Conservation (phyloP, 2,888 invertebrate genomes). For the Lottia scabra region DNA sequence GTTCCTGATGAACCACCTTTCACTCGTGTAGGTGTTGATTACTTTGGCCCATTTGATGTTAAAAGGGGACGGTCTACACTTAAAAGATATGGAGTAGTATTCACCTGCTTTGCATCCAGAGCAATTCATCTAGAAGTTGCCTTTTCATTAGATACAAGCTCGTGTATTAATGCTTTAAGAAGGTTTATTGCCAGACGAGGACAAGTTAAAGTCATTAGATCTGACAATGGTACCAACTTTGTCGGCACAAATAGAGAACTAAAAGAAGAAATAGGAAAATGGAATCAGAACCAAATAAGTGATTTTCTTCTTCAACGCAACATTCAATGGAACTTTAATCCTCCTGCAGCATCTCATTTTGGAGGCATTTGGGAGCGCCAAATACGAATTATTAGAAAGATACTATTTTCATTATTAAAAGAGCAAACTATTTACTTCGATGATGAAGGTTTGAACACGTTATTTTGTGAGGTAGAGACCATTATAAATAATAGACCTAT, state of each 20-base stretch:
- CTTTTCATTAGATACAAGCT: slow-evolving; percentile 18
- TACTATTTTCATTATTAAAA: slow-evolving; percentile 19
- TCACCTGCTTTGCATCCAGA: slow-evolving; percentile 24
- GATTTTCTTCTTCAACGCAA: slow-evolving; percentile 18
- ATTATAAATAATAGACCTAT: slow-evolving; percentile 33
- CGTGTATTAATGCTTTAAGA: slow-evolving; percentile 23
- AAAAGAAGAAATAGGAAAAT: slow-evolving; percentile 20
- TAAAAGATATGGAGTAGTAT: slow-evolving; percentile 32
- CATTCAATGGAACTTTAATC: slow-evolving; percentile 33
- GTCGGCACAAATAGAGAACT: slow-evolving; percentile 30
- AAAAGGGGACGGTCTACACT: slow-evolving; percentile 20
- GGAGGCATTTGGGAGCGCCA: slow-evolving; percentile 36
- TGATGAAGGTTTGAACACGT: slow-evolving; percentile 29
- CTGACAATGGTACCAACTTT: slow-evolving; percentile 31
- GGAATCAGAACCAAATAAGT: slow-evolving; percentile 22
- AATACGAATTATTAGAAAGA: slow-evolving; percentile 25
- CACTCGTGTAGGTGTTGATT: slow-evolving; percentile 25
- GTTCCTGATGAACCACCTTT: slow-evolving; percentile 6
- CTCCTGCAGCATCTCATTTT: slow-evolving; percentile 29
- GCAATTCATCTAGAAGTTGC: slow-evolving; percentile 31
- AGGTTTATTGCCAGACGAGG: slow-evolving; percentile 27
- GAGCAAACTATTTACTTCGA: slow-evolving; percentile 19
- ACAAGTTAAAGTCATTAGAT: slow-evolving; percentile 1
- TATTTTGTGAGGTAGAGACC: slow-evolving; percentile 30
- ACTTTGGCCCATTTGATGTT: slow-evolving; percentile 24